Evolutionary conservation across 2,113 vertebrate species (phyloP).

Genomic region (Bufo gargarizans): DNA sequence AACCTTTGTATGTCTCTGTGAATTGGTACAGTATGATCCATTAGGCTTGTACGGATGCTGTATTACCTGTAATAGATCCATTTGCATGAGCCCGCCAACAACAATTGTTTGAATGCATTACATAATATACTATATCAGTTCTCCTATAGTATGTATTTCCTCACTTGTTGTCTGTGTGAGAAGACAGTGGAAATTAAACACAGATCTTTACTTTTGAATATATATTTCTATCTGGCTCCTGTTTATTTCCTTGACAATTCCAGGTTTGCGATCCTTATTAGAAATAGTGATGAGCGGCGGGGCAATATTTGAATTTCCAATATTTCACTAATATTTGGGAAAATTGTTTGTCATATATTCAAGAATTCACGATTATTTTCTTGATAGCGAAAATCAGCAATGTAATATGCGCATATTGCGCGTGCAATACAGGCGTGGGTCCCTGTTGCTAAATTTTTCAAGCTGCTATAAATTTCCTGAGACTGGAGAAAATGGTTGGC

Average conservation of each 20-base stretch:
- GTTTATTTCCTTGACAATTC: neutral
- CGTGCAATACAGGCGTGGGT: too few species aligned
- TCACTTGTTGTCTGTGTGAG: neutral
- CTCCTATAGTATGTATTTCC: neutral
- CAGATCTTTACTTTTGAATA: neutral
- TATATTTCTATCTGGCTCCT: neutral
- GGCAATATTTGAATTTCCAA: too few species aligned
- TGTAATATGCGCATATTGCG: too few species aligned
- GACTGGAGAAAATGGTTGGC: too few species aligned
- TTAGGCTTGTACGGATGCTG: neutral
- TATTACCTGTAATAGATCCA: neutral
- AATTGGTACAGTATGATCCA: neutral
- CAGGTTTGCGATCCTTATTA: slow-evolving; percentile 20
- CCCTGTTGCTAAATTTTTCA: too few species aligned
- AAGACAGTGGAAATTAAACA: neutral
- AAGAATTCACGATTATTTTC: too few species aligned
- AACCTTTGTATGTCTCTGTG: neutral
- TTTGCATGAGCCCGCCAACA: neutral
- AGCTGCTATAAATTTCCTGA: too few species aligned
- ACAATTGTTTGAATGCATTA: neutral
- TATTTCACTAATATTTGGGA: too few species aligned
- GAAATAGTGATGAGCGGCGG: neutral
- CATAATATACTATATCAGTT: neutral
- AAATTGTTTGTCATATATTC: too few species aligned
- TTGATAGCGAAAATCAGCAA: too few species aligned